A percentile compares a stretch with the other conserved stretches of the same genome.
These are phyloP conservation scores for Bombus picipes DNA, from an alignment of 1,140 invertebrate genomes.

Conservation along the genomic window DNA sequence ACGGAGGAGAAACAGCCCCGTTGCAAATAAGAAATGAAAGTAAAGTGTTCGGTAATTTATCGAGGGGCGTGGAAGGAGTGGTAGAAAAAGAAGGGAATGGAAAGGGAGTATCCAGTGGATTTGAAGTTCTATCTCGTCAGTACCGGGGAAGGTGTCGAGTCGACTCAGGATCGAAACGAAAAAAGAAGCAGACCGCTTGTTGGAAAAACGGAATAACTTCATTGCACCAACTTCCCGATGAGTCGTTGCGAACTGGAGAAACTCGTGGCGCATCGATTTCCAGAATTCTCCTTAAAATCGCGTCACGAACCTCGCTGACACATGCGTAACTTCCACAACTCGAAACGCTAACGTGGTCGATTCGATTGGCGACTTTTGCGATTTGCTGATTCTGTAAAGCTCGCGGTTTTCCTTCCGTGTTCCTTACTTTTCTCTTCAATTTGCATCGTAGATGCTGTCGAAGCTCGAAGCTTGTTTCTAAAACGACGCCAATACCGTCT, in stretches of 20 bases:
- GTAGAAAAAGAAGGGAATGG: neutral
- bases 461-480: neutral
- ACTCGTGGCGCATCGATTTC: conserved; percentile 44
- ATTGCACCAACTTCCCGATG: conserved; percentile 40
- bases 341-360: conserved; percentile 18
- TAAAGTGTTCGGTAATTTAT: conserved; percentile 49
- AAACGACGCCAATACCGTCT: neutral
- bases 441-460: neutral
- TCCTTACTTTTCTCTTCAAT: neutral
- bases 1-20: neutral
- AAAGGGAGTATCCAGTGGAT: conserved; percentile 13
- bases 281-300: conserved; percentile 41
- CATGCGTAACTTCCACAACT: neutral
- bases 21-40: conserved; percentile 28
- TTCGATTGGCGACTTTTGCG: conserved; percentile 20
- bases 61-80: neutral
- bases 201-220: conserved; percentile 60
- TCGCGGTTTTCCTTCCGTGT: neutral
- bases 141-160: conserved; percentile 19
- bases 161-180: neutral
- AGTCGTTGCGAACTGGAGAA: conserved; percentile 46
- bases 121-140: conserved; percentile 36
- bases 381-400: conserved; percentile 2
- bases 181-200: neutral
- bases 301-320: neutral